These are phyloP conservation scores for Ceratosolen solmsi DNA, from an alignment of 1,140 invertebrate species.

Conservation along the genomic window DNA sequence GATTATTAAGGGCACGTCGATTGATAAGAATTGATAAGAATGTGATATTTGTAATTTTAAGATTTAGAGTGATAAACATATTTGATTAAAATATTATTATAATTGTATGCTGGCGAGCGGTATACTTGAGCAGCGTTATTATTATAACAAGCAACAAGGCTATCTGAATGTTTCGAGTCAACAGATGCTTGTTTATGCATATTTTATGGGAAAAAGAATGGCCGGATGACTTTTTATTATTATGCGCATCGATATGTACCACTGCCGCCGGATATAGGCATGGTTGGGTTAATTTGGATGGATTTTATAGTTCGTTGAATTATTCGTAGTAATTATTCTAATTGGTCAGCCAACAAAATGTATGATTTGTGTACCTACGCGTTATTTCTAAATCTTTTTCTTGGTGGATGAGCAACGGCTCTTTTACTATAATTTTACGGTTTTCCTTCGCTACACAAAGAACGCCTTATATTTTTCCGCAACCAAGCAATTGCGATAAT, in stretches of 20 bases:
- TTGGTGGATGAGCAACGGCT: not conserved
- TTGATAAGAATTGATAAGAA: too few species aligned
- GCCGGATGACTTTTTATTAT: conserved; percentile 36
- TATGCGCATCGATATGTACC: conserved; percentile 40
- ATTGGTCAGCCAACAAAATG: not conserved
- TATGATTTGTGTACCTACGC: not conserved
- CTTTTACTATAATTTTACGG: not conserved
- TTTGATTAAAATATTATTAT: too few species aligned
- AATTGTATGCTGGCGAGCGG: too few species aligned
- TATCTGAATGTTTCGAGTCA: not conserved
- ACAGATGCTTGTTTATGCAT: not conserved
- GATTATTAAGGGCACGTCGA: too few species aligned
- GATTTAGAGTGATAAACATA: too few species aligned
- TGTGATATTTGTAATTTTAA: too few species aligned
- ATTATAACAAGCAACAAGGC: too few species aligned
- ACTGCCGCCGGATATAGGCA: conserved; percentile 9
- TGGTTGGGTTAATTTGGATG: not conserved
- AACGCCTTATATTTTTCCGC: not conserved
- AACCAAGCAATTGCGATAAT: not conserved
- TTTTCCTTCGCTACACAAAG: not conserved
- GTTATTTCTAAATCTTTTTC: not conserved
- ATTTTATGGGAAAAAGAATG: conserved; percentile 12
- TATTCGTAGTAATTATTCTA: not conserved
- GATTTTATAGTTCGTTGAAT: conserved; percentile 18
- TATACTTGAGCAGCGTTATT: too few species aligned